phyloP scores from a whole-genome alignment of 1,140 invertebrate genomes.

The Danaus plexippus region DNA sequence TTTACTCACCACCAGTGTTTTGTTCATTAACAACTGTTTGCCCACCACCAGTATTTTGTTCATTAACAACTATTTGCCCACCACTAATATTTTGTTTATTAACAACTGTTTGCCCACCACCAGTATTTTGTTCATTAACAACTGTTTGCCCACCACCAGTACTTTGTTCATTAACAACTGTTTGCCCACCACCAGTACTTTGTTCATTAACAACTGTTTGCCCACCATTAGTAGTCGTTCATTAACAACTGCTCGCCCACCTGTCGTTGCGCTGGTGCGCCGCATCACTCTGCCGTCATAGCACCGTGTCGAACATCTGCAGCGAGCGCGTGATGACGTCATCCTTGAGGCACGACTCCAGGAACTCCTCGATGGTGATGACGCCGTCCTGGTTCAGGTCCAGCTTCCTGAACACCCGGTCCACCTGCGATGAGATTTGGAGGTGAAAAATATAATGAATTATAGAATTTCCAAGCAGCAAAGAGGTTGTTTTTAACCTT shows the following conservation, averaged over 20 bases:
- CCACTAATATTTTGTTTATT: too few relatives aligned
- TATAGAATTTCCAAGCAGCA: neutral
- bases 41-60: too few relatives aligned
- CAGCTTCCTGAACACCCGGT: conserved; percentile 90
- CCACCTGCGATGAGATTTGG: conserved; percentile 70
- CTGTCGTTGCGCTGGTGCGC: conserved; percentile 39
- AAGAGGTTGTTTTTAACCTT: too few relatives aligned
- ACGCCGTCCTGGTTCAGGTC: conserved; percentile 95
- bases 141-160: too few relatives aligned
- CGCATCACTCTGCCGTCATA: conserved; percentile 73
- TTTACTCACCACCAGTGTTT: too few relatives aligned
- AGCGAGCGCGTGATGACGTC: conserved; percentile 86
- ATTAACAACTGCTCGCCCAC: conserved; percentile 15
- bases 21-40: too few relatives aligned
- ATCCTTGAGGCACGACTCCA: conserved; percentile 94
- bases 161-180: neutral
- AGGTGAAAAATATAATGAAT: conserved; percentile 5
- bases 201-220: neutral
- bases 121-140: too few relatives aligned
- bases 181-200: too few relatives aligned
- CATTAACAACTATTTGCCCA: too few relatives aligned
- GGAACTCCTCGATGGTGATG: conserved; percentile 96
- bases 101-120: too few relatives aligned
- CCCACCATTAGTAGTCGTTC: neutral
- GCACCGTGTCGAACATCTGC: conserved; percentile 85